Conservation (phyloP, 2,797 vertebrate species). For the Pseudocheirus occidentalis region DNA sequence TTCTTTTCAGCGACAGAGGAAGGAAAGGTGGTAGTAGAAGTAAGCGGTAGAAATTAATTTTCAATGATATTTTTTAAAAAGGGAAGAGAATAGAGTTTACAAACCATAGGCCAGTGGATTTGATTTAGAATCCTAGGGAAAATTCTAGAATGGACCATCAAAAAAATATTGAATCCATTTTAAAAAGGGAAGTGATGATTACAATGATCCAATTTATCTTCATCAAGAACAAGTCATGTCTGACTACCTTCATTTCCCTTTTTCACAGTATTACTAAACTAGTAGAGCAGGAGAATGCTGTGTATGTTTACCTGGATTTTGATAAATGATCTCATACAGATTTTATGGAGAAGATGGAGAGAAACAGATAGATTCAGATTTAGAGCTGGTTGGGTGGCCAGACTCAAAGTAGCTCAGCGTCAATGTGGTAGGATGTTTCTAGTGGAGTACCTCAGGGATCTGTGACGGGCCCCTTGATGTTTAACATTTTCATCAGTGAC, state of each 20-base stretch:
- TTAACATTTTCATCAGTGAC: neutral
- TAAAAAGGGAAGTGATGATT: neutral
- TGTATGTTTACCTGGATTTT: neutral
- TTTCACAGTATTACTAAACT: neutral
- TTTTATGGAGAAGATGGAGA: neutral
- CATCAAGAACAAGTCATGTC: neutral
- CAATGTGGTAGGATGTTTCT: neutral
- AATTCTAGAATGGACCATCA: neutral
- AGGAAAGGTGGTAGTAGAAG: neutral
- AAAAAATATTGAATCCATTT: neutral
- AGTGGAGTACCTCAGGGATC: neutral
- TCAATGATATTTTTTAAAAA: neutral
- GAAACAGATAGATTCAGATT: neutral
- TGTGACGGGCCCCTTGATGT: neutral
- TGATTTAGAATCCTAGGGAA: neutral
- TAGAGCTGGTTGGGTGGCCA: neutral
- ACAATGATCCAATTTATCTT: neutral
- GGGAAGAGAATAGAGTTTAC: neutral
- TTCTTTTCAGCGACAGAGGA: neutral
- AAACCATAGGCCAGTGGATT: neutral
- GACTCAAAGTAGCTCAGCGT: neutral
- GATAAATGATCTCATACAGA: neutral
- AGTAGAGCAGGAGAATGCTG: neutral
- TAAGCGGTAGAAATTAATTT: neutral
- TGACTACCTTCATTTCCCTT: neutral